These are phyloP conservation scores for Homarus gammarus DNA, from an alignment of 2,888 invertebrate genomes.

Conservation along the genomic window DNA sequence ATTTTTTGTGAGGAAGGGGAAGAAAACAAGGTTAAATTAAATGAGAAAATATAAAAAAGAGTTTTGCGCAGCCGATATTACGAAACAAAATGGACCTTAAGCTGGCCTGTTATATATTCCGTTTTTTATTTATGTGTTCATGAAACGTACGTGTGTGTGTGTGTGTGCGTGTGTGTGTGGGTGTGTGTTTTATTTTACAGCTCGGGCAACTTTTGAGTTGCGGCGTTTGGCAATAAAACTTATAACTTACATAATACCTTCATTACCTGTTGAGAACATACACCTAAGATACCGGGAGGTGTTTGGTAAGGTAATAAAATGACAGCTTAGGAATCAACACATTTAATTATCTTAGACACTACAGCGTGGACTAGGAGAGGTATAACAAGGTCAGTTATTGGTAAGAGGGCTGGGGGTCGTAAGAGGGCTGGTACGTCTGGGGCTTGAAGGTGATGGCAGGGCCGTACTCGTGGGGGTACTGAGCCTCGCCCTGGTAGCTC, in stretches of 20 bases:
- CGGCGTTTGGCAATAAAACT: background rate
- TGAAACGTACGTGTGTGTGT: background rate
- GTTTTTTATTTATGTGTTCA: no score
- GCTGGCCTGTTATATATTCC: no score
- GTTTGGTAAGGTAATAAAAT: background rate
- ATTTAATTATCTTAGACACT: background rate
- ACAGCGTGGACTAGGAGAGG: background rate
- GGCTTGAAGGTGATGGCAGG: slow-evolving; percentile 59
- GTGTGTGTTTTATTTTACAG: slow-evolving; percentile 20
- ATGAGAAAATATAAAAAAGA: no score
- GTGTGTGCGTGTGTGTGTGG: slow-evolving; percentile 28
- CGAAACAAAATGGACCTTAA: no score
- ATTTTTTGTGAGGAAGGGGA: no score
- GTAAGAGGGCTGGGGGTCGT: slow-evolving; percentile 14
- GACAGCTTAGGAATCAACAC: background rate
- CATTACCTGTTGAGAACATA: no score
- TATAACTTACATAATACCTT: no score
- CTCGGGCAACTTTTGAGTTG: background rate
- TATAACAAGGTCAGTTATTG: background rate
- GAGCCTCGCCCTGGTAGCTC: slow-evolving; percentile 83
- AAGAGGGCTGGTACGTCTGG: slow-evolving; percentile 20
- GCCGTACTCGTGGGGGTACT: slow-evolving; percentile 79
- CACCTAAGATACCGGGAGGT: no score
- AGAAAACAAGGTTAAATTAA: no score
- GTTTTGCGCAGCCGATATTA: no score